A percentile compares a stretch with the other conserved stretches of the same genome.
Conservation (phyloP, 1,140 invertebrate genomes). For the Zaprionus taronus region DNA sequence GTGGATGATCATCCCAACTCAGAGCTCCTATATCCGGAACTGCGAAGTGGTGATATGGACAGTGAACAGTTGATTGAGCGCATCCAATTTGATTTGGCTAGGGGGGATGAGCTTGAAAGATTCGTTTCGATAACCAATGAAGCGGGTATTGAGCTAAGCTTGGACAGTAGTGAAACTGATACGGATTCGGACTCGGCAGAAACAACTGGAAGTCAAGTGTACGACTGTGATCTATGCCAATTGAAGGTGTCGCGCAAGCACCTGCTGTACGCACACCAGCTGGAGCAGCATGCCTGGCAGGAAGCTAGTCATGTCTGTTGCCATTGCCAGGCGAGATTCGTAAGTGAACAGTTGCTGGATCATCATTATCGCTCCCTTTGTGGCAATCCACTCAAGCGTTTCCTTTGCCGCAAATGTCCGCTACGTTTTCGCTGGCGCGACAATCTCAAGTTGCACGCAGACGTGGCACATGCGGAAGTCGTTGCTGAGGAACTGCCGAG, state of each 20-base stretch:
- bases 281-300: conserved; percentile 57
- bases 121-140: conserved; percentile 78
- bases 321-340: conserved; percentile 65
- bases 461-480: conserved; percentile 43
- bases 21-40: conserved; percentile 64
- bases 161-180: conserved; percentile 79
- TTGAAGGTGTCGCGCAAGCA: conserved; percentile 79
- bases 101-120: conserved; percentile 54
- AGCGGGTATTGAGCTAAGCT: conserved; percentile 62
- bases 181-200: conserved; percentile 53
- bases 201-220: conserved; percentile 9
- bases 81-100: conserved; percentile 59
- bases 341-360: conserved; percentile 60
- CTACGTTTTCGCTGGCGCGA: conserved; percentile 76
- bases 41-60: conserved; percentile 15
- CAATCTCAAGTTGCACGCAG: conserved; percentile 62
- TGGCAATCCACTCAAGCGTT: conserved; percentile 64
- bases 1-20: conserved; percentile 12
- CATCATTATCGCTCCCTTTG: conserved; percentile 66
- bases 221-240: conserved; percentile 84
- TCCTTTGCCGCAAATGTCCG: conserved; percentile 70
- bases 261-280: conserved; percentile 70
- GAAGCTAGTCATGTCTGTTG: conserved; percentile 47
- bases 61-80: conserved; percentile 43
- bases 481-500: neutral